Evolutionary conservation across 2,113 vertebrate genomes (phyloP).

Genomic region (Carassius gibelio): DNA sequence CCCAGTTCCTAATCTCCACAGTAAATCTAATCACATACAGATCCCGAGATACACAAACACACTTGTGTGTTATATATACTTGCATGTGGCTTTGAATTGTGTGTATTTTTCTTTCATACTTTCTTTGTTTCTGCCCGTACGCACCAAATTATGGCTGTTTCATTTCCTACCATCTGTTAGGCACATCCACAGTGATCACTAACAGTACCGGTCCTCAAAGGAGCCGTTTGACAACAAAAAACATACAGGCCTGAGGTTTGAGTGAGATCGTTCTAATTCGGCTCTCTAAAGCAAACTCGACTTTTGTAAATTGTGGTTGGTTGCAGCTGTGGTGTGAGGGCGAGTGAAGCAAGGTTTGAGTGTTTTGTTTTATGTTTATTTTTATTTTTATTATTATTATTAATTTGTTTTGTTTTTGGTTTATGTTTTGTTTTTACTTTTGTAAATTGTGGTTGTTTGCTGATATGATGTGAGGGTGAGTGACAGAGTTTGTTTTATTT

Average conservation of each 20-base stretch:
- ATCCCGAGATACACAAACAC: conserved; percentile 41
- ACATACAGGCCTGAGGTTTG: conserved; percentile 1
- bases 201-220: conserved; percentile 15
- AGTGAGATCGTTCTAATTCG: background rate
- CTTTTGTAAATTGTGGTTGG: conserved; percentile 24
- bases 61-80: conserved; percentile 16
- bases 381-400: no score
- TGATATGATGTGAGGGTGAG: no score
- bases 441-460: no score
- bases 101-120: background rate
- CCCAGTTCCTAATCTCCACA: conserved; percentile 49
- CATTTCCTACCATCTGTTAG: conserved; percentile 25
- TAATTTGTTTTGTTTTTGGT: no score
- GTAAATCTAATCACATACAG: conserved; percentile 41
- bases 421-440: no score
- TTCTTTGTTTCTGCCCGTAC: background rate
- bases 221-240: conserved; percentile 29
- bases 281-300: background rate
- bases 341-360: background rate
- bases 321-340: conserved; percentile 31
- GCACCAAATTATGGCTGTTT: background rate
- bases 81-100: background rate
- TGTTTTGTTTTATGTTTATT: no score
- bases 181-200: conserved; percentile 17
- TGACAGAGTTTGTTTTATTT: background rate